A percentile compares a stretch with the other conserved stretches of the same genome.
phyloP scores from a whole-genome alignment of 2,797 vertebrate species.

The Diplodus sargus region DNA sequence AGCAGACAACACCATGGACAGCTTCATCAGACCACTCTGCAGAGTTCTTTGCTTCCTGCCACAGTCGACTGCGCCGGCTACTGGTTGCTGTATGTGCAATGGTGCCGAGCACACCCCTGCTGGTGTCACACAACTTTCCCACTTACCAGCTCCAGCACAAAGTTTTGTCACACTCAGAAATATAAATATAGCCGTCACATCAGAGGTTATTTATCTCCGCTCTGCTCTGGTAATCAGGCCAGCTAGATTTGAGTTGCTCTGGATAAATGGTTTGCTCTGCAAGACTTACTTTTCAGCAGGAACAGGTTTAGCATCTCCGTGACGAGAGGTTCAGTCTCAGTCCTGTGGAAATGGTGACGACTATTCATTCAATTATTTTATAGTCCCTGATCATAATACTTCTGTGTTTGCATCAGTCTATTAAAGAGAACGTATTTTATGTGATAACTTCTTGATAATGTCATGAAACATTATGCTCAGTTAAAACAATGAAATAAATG shows the following conservation, averaged over 20 bases:
- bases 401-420: background rate
- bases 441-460: background rate
- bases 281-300: background rate
- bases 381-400: background rate
- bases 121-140: constrained; percentile 58
- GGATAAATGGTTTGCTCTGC: background rate
- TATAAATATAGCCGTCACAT: constrained; percentile 2
- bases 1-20: constrained; percentile 50
- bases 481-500: background rate
- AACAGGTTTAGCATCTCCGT: background rate
- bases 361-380: background rate
- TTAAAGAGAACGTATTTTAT: background rate
- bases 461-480: background rate
- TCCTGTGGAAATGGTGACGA: background rate
- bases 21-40: constrained; percentile 59
- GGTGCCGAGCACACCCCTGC: constrained; percentile 63
- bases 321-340: background rate
- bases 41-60: constrained; percentile 43
- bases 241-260: background rate
- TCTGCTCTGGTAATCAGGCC: background rate
- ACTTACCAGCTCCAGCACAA: constrained; percentile 32
- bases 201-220: constrained; percentile 16
- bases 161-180: constrained; percentile 41
- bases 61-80: constrained; percentile 53
- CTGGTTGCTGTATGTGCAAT: constrained; percentile 62